phyloP scores from a whole-genome alignment of 1,140 invertebrate species.

The Rhopalosiphum maidis region DNA sequence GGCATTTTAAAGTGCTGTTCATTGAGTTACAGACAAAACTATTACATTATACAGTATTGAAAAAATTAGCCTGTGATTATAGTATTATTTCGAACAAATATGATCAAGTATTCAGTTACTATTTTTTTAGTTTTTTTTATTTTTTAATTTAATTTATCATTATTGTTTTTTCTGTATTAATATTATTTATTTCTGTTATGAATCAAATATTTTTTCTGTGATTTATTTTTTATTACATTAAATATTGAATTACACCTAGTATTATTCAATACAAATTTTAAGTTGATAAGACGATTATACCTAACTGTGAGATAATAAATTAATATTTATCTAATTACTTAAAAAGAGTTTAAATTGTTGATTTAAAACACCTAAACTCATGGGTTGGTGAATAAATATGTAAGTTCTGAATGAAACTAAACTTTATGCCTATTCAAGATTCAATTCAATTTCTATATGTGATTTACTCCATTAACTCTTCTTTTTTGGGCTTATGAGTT shows the following conservation, averaged over 20 bases:
- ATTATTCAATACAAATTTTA: neutral
- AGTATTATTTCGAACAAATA: conserved; percentile 10
- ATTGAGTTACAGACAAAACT: neutral
- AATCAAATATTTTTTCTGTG: conserved; percentile 25
- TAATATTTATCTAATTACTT: neutral
- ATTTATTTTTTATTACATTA: neutral
- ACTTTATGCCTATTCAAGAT: neutral
- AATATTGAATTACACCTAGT: neutral
- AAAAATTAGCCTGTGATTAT: conserved; percentile 23
- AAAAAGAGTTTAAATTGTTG: neutral
- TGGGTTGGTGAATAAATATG: neutral
- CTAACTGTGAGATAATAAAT: neutral
- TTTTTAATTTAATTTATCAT: neutral
- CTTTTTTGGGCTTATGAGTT: neutral
- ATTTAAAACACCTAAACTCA: neutral
- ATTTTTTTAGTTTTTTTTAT: conserved; percentile 7
- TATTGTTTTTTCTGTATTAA: neutral
- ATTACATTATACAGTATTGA: conserved; percentile 35
- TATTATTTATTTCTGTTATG: conserved; percentile 2
- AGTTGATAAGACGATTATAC: neutral
- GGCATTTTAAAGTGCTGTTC: neutral
- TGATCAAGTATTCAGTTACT: conserved; percentile 40
- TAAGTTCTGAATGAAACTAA: neutral
- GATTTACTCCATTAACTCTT: neutral
- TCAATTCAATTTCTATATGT: neutral